These are phyloP conservation scores for Lagopus muta DNA, from an alignment of 2,113 vertebrate genomes.

Conservation along the genomic window DNA sequence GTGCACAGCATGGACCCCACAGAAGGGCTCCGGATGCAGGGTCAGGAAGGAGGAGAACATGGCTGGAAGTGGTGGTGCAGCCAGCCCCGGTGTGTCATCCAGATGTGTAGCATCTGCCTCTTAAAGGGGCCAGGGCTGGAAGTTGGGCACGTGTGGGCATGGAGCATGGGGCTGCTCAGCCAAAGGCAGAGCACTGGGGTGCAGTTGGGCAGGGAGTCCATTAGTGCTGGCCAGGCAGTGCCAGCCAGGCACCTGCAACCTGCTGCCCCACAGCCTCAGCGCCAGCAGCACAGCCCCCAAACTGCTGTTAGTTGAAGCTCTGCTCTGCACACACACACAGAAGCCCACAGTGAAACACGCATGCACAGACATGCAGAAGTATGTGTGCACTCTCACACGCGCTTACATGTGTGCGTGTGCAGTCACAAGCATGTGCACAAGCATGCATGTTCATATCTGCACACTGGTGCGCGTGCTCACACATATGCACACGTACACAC, in stretches of 20 bases:
- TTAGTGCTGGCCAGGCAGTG: background rate
- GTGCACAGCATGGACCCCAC: background rate
- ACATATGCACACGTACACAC: accelerated
- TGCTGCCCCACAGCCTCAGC: accelerated
- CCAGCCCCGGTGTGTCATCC: accelerated
- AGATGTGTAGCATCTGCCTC: background rate
- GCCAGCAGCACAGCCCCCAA: background rate
- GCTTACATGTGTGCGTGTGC: accelerated
- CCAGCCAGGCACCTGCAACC: background rate
- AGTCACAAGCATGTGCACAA: background rate
- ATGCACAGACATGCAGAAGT: background rate
- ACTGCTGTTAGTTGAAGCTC: background rate
- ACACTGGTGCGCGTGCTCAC: background rate
- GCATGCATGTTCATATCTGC: accelerated
- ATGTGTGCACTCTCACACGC: accelerated
- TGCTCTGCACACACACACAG: background rate
- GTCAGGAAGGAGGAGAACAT: background rate
- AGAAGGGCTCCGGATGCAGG: background rate
- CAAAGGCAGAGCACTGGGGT: background rate
- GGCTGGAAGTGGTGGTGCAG: background rate
- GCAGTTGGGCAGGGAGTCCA: accelerated
- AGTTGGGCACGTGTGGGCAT: accelerated
- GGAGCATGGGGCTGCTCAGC: accelerated
- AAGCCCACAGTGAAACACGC: accelerated
- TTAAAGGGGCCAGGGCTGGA: accelerated